Evolutionary conservation across 2,888 invertebrate species (phyloP).

Genomic region (Piscicola geometra): DNA sequence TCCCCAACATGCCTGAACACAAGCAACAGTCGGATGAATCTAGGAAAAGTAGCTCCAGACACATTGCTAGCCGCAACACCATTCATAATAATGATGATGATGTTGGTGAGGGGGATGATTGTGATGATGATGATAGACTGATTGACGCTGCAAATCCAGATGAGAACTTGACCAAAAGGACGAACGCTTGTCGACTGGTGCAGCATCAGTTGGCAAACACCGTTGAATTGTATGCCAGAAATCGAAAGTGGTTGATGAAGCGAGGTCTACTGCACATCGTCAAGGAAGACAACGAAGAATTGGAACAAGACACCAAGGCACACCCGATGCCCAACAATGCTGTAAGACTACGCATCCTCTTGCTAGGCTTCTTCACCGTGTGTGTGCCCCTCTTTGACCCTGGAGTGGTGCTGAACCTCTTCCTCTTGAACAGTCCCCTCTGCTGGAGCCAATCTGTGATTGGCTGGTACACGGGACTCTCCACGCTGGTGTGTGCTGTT

Average conservation of each 20-base stretch:
- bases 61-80: neutral
- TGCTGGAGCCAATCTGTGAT: slow-evolving; percentile 29
- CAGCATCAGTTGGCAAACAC: neutral
- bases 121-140: neutral
- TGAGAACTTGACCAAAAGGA: neutral
- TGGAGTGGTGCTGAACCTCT: slow-evolving; percentile 25
- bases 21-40: neutral
- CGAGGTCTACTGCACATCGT: neutral
- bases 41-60: neutral
- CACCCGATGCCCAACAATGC: slow-evolving; percentile 20
- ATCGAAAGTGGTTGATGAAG: neutral
- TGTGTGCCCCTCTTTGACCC: slow-evolving; percentile 12
- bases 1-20: slow-evolving; percentile 2
- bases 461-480: slow-evolving; percentile 30
- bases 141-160: neutral
- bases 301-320: neutral
- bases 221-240: neutral
- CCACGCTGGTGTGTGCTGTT: neutral
- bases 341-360: slow-evolving; percentile 6
- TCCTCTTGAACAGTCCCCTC: slow-evolving; percentile 30
- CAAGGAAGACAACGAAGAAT: neutral
- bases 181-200: neutral
- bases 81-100: neutral
- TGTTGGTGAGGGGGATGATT: neutral
- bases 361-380: slow-evolving; percentile 22